A percentile compares a stretch with the other conserved stretches of the same genome.
Conservation (phyloP, 2,797 vertebrate genomes). For the Chaetophractus vellerosus region DNA sequence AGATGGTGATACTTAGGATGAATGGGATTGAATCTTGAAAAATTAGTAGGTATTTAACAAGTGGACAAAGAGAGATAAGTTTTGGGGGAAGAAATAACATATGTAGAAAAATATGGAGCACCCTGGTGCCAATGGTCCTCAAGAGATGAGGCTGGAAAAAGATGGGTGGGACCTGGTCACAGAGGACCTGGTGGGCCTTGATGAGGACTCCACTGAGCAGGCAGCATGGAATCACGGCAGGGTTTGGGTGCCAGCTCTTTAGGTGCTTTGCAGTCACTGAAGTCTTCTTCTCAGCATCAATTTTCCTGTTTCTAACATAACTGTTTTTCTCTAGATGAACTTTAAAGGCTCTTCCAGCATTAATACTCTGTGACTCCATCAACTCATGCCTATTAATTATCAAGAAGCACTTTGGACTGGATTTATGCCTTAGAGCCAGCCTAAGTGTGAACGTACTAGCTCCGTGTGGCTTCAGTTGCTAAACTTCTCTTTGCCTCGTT, state of each 20-base stretch:
- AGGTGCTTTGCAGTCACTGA: neutral
- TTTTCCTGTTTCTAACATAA: conserved; percentile 44
- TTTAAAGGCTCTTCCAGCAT: neutral
- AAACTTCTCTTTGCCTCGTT: conserved; percentile 20
- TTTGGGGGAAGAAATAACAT: neutral
- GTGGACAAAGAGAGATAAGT: neutral
- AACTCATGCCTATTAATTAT: neutral
- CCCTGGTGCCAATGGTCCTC: neutral
- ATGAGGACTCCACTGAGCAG: accelerated
- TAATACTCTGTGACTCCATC: neutral
- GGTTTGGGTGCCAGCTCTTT: neutral
- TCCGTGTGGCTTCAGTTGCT: neutral
- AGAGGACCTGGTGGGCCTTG: neutral
- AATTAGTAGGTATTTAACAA: neutral
- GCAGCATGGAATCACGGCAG: neutral
- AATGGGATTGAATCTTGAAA: neutral
- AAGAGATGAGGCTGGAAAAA: neutral
- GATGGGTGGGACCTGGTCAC: accelerated
- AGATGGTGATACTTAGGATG: neutral
- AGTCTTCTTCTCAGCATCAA: neutral
- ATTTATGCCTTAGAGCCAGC: neutral
- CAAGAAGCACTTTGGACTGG: neutral
- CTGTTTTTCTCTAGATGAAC: neutral
- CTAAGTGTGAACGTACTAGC: conserved; percentile 31
- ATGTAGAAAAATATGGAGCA: neutral